Percentiles rank a stretch among this genome's conserved stretches.
Evolutionary conservation across 2,888 invertebrate species (phyloP).

Genomic region (Lithophane semibrunnea): DNA sequence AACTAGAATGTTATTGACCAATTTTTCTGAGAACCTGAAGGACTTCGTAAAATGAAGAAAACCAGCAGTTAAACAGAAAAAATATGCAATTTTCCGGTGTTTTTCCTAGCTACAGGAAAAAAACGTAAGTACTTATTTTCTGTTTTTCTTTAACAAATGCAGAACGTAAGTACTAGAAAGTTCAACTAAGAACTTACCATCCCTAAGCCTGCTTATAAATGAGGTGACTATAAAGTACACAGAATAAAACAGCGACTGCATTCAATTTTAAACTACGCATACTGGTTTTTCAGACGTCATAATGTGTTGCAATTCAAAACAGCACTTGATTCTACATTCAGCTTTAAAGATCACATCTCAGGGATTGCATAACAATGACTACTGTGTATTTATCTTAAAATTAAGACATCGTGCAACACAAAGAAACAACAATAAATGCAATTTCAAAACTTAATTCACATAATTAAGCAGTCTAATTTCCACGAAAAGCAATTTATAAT

Average conservation of each 20-base stretch:
- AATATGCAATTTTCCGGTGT: neutral
- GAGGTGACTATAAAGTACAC: conserved; percentile 5
- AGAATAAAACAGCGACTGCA: conserved; percentile 46
- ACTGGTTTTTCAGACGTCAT: conserved; percentile 46
- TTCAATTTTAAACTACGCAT: conserved; percentile 37
- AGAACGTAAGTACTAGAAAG: neutral
- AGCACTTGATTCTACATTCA: conserved; percentile 27
- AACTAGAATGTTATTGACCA: neutral
- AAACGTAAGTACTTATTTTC: neutral
- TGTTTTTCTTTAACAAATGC: neutral
- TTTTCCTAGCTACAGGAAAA: neutral
- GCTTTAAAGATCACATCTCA: conserved; percentile 52
- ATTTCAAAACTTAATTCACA: conserved; percentile 38
- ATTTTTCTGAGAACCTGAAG: neutral
- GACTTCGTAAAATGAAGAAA: neutral
- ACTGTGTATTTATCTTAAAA: conserved; percentile 16
- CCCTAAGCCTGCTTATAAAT: conserved; percentile 27
- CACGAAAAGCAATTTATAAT: conserved; percentile 31
- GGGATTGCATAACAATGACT: conserved; percentile 33
- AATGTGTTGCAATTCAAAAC: conserved; percentile 55
- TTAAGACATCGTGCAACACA: conserved; percentile 24
- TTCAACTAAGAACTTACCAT: neutral
- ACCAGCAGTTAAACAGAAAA: neutral
- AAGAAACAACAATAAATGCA: conserved; percentile 20
- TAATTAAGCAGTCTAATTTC: conserved; percentile 48